Percentiles rank a stretch among this genome's conserved stretches.
phyloP scores from a whole-genome alignment of 2,797 vertebrate species.

The Molossus alvarezi region DNA sequence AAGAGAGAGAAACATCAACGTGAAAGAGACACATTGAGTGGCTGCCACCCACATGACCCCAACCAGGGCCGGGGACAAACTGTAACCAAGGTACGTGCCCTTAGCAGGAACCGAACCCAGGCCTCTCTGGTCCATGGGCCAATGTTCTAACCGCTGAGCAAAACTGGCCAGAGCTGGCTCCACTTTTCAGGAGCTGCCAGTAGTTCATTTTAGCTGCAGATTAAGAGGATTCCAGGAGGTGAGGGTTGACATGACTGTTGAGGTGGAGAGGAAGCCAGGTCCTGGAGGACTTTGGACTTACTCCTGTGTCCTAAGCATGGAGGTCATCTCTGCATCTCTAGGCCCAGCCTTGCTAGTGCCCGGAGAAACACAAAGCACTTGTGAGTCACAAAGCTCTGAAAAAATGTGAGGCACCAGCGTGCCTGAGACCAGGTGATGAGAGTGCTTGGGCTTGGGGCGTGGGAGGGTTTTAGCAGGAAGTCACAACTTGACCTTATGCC shows the following conservation, averaged over 20 bases:
- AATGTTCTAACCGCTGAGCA: no score
- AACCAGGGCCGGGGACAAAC: no score
- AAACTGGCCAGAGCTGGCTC: no score
- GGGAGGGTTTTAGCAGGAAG: neutral
- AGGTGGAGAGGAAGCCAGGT: neutral
- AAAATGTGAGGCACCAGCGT: neutral
- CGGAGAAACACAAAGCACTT: neutral
- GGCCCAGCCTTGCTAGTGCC: neutral
- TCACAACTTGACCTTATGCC: neutral
- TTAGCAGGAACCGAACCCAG: no score
- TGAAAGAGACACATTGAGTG: no score
- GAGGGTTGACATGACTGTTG: neutral
- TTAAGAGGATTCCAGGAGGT: neutral
- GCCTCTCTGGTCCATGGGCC: no score
- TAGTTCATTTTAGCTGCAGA: neutral
- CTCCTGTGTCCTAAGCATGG: rapidly evolving
- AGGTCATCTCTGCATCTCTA: neutral
- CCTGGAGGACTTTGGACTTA: neutral
- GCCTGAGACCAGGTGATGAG: neutral
- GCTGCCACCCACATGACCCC: no score
- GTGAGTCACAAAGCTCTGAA: neutral
- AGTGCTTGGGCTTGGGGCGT: neutral
- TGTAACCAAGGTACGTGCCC: no score
- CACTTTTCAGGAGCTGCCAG: neutral
- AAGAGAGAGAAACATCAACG: no score